Percentiles rank a stretch among this genome's conserved stretches.
Conservation (phyloP, 2,797 vertebrate species). For the Ctenopoma multispine region DNA sequence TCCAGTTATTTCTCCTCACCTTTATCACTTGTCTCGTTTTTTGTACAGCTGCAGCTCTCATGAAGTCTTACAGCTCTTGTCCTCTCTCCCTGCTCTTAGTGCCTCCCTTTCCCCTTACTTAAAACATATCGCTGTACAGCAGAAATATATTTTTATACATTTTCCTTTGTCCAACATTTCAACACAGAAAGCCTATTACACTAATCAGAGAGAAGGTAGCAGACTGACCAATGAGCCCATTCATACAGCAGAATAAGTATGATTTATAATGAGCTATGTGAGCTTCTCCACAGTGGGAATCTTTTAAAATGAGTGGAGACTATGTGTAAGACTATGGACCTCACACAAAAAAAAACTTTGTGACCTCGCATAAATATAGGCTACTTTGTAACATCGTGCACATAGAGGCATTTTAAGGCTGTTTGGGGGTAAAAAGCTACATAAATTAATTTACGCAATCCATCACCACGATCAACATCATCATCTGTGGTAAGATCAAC, state of each 20-base stretch:
- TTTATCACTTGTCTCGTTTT: constrained; percentile 1
- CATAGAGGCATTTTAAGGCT: constrained; percentile 34
- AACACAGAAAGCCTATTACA: constrained; percentile 25
- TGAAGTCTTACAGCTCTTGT: constrained; percentile 3
- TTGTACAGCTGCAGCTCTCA: constrained; percentile 8
- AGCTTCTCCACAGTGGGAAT: background rate
- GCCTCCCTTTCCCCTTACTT: constrained; percentile 3
- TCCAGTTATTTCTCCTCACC: constrained; percentile 18
- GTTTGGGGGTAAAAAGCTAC: constrained; percentile 13
- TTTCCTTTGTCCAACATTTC: constrained; percentile 3
- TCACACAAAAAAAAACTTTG: background rate
- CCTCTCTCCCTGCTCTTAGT: background rate
- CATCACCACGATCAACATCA: constrained; percentile 78
- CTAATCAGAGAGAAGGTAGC: constrained; percentile 28
- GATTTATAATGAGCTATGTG: constrained; percentile 27
- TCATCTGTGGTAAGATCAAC: constrained; percentile 79
- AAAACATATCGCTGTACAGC: constrained; percentile 16
- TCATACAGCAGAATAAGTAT: constrained; percentile 11
- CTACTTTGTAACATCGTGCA: constrained; percentile 29
- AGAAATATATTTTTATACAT: constrained; percentile 30
- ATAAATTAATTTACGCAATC: constrained; percentile 73
- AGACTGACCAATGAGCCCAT: background rate
- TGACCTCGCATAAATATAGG: constrained; percentile 7
- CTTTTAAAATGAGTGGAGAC: constrained; percentile 1
- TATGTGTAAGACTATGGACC: background rate